Base-by-base conservation (phyloP, 1,140 invertebrate genomes). In the Microplitis mediator region DNA sequence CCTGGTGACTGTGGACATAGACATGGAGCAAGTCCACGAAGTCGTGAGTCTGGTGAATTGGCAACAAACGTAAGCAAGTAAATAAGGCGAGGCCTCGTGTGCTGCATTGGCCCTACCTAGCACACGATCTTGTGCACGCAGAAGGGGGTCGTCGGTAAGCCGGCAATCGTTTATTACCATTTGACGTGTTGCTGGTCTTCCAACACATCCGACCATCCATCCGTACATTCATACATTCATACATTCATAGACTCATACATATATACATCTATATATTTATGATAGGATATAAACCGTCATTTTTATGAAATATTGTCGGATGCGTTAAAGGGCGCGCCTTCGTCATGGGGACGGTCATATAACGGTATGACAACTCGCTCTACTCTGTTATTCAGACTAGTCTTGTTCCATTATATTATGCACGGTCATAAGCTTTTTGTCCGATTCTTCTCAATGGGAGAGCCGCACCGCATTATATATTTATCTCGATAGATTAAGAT, bases 341-440 rank as follows among this genome's bases (percentile, higher is more conserved):
- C 50, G 16, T 61, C 36, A 45, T 67, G 58, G 54, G 62, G 66
- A 63, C 74, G 74, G 74, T 75, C 71, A 75, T 62, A 32, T 75
- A 75, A 75, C 74, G 74, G 74, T 70, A 75, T 8, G 14, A 61
- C 65, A 71, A 75, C 74, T 68, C 64, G 70, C 71, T 75, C 62
- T 32, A 11, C 39, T 45, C 39, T 45, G 39, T 45, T 45, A 45
- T 45, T 45, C 39, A 45, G 39, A 45, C 39, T 11, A 45, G 39
- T 45, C 39, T 45, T 11, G 11, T 5, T 45, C 39, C 11, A 45
- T 45, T 45, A 45, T 45, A 45, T 45, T 45, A 45, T 45, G 39
- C 39, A 45, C 11, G 39, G 39, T 45, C 39, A 45, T 45, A 45
- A 45, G 39, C 39, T 45, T 45, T 11, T 45, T 45, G 39, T 45